A percentile compares a stretch with the other conserved stretches of the same genome.
phyloP scores from a whole-genome alignment of 1,140 invertebrate species.

The Carposina sasakii region DNA sequence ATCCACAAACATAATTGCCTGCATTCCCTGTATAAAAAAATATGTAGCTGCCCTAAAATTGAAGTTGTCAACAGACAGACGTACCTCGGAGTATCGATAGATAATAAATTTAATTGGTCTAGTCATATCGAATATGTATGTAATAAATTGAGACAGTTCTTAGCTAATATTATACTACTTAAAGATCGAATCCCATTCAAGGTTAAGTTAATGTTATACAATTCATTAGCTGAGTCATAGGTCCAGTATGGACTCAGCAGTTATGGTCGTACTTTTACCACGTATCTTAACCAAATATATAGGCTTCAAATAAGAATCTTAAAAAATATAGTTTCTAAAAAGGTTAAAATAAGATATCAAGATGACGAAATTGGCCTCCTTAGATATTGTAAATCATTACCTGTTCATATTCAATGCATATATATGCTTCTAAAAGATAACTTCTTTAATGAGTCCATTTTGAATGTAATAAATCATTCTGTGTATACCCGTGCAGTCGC shows the following conservation, averaged over 20 bases:
- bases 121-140: constrained; percentile 1
- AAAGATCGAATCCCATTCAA: not conserved
- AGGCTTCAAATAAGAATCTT: too few species aligned
- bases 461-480: too few species aligned
- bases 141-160: not conserved
- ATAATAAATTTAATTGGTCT: constrained; percentile 2
- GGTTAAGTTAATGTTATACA: constrained; percentile 1
- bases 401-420: too few species aligned
- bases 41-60: not conserved
- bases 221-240: constrained; percentile 4
- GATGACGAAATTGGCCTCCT: too few species aligned
- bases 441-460: too few species aligned
- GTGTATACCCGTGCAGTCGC: too few species aligned
- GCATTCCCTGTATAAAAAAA: constrained; percentile 1
- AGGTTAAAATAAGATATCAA: too few species aligned
- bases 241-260: not conserved
- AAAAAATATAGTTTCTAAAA: too few species aligned
- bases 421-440: too few species aligned
- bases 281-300: constrained; percentile 3
- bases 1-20: constrained; percentile 9
- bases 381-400: too few species aligned
- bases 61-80: constrained; percentile 3
- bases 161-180: constrained; percentile 2
- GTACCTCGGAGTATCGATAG: not conserved
- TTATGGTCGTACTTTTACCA: constrained; percentile 8